Base-by-base conservation (phyloP, 2,888 invertebrate genomes). In the Bugulina stolonifera region DNA sequence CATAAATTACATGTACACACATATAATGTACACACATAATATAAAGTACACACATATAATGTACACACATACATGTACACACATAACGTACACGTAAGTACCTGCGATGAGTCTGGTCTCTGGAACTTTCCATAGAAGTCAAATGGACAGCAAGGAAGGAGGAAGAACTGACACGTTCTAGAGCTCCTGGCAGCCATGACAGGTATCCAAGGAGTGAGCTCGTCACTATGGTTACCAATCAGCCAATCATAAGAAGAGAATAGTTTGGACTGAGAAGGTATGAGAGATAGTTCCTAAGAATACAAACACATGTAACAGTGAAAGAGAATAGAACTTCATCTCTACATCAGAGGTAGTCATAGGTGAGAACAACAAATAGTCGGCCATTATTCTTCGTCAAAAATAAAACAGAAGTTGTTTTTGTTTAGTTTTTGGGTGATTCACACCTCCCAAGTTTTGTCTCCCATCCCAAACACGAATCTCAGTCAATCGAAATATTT, bases 171-270 rank as follows among this genome's bases (percentile, higher is more conserved):
- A 73, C 91, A 90, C 35, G 86, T 86, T 72, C 88, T 88, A 0
- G 91, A 91, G 2, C 82, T 81, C 73, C 82, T 91, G 73, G 93
- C 89, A 34, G 97, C 91, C 78, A 98, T 90, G 0, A 97, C 90
- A 27, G 98, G 95, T 79, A 99, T 90, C 98, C 98, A 99, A 0
- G 97, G 96, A 10, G 98, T 97, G n/a, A 99, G 86, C 83, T 99
- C 98, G 87, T 99, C 99, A 22, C 96, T 95, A 87, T 99, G 99
- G 85, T 99, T 99, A 71, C 98, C 99, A 82, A 99, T 94, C 71
- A 99, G 86, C 95, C 96, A 96, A 80, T 94, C 91, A 35, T 88
- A 88, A n/a, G 90, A 88, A 10, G 90, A 89, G 79, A 91, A 93
- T 58, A 88, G 80, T 74, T 87, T 87, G 71, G 87, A 82, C 75